Conservation (phyloP, 2,113 vertebrate species). For the Crotalus viridis region DNA sequence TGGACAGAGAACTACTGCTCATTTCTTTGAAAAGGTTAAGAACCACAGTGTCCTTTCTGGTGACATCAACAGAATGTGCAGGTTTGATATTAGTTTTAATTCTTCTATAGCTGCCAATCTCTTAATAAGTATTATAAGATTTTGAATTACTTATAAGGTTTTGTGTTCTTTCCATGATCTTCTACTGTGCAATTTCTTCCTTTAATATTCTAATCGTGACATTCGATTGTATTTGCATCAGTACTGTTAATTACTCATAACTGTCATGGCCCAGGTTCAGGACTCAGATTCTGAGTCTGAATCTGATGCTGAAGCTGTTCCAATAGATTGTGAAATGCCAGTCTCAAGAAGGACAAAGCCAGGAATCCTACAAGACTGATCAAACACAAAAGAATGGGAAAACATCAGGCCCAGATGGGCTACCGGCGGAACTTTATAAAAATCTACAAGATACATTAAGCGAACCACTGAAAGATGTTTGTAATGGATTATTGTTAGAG, state of each 20-base stretch:
- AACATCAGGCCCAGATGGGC: no score
- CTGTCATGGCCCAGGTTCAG: not conserved
- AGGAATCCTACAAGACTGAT: not conserved
- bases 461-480: no score
- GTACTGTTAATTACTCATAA: not conserved
- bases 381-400: not conserved
- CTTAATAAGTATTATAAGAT: not conserved
- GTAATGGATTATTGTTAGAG: no score
- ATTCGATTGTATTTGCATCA: not conserved
- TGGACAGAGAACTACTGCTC: not conserved
- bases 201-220: not conserved
- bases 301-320: not conserved
- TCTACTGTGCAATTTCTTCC: not conserved
- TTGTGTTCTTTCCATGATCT: not conserved
- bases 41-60: not conserved
- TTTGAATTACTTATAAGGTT: not conserved
- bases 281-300: not conserved
- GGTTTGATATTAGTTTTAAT: not conserved
- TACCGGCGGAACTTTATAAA: no score
- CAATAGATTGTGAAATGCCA: not conserved
- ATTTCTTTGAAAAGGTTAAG: not conserved
- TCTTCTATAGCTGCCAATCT: not conserved
- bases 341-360: not conserved
- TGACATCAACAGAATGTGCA: not conserved
- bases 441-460: no score